Evolutionary conservation across 2,113 vertebrate species (phyloP).

Genomic region (Oenanthe melanoleuca): DNA sequence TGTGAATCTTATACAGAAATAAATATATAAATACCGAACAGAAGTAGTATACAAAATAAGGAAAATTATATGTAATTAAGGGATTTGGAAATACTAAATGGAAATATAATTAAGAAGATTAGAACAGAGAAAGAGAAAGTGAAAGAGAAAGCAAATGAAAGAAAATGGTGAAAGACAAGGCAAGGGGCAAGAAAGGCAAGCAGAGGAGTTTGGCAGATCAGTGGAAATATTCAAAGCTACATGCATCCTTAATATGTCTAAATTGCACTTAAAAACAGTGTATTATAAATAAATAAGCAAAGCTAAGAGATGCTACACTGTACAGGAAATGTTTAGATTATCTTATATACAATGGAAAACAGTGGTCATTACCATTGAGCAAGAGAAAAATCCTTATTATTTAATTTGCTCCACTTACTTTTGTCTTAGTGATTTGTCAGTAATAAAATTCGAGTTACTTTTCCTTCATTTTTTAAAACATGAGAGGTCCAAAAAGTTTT

Average conservation of each 20-base stretch:
- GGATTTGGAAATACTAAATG: not conserved
- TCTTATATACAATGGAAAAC: not conserved
- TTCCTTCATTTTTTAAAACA: not conserved
- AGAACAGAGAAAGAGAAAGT: constrained; percentile 1
- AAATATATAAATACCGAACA: not conserved
- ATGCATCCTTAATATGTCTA: not conserved
- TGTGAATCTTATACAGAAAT: not conserved
- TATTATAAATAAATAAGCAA: not conserved
- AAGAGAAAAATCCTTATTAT: not conserved
- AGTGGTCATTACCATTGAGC: not conserved
- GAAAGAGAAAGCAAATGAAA: constrained; percentile 13
- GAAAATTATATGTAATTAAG: not conserved
- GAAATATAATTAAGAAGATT: not conserved
- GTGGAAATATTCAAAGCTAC: not conserved
- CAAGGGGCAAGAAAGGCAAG: not conserved
- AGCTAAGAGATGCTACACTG: not conserved
- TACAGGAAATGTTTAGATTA: not conserved
- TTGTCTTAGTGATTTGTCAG: not conserved
- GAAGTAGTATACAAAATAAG: not conserved
- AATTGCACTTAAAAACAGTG: not conserved
- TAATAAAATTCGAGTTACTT: not conserved
- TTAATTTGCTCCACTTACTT: not conserved
- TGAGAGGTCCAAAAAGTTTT: not conserved
- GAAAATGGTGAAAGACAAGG: not conserved
- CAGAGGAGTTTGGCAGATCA: not conserved